These are phyloP conservation scores for Pachyseris speciosa DNA, from an alignment of 64 coral and sea anemone genomes.

Conservation along the genomic window DNA sequence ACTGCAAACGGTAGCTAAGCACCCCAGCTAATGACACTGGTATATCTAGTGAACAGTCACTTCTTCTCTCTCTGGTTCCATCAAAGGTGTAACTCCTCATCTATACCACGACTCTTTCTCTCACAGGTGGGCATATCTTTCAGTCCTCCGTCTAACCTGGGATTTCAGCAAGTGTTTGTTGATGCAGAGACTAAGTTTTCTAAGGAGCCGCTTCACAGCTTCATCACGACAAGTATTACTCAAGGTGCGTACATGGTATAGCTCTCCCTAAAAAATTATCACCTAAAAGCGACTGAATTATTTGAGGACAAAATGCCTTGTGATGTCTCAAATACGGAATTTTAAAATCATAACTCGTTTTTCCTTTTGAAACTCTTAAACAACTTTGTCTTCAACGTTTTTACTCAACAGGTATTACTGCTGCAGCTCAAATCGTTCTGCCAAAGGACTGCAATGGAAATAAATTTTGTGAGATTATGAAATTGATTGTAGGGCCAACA, in stretches of 20 bases:
- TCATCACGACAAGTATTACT: neutral
- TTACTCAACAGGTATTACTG: slow-evolving; percentile 47
- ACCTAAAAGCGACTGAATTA: neutral
- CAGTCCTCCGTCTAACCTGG: neutral
- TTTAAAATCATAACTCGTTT: too few species aligned
- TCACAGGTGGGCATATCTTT: neutral
- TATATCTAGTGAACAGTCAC: too few species aligned
- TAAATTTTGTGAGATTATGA: slow-evolving; percentile 85
- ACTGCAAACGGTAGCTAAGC: too few species aligned
- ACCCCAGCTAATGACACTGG: too few species aligned
- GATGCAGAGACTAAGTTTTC: slow-evolving; percentile 19
- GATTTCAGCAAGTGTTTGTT: neutral
- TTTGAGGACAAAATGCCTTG: neutral
- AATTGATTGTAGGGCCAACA: slow-evolving; percentile 84
- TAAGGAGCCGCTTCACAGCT: neutral
- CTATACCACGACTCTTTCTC: neutral
- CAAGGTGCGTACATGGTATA: neutral
- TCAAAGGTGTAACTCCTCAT: too few species aligned
- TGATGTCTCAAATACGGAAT: neutral
- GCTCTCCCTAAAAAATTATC: neutral
- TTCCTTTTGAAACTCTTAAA: too few species aligned
- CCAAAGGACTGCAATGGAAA: slow-evolving; percentile 94
- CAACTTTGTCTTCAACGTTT: too few species aligned
- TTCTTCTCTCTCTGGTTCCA: too few species aligned
- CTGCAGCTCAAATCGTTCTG: slow-evolving; percentile 78